Base-by-base conservation (phyloP, 2,113 vertebrate species). In the Apistogramma diplotaenia region DNA sequence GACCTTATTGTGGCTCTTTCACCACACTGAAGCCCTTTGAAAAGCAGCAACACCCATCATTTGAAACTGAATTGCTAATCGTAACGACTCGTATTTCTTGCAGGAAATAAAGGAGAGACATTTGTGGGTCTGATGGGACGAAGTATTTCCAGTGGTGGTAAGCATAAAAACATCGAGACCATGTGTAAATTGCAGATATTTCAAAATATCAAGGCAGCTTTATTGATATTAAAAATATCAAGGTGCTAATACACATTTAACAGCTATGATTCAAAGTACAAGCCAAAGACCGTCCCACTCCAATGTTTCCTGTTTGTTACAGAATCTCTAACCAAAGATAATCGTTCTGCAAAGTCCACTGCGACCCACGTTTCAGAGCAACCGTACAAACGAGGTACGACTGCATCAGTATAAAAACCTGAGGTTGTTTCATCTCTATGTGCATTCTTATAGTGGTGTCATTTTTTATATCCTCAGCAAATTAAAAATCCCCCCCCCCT, bases 111-210 rank as follows among this genome's bases (percentile, higher is more conserved):
- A 85, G 90, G 92, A 51, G 92, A 94, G 33, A 74, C 6, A 40
- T 93, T 92, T 75, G 92, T 94, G 56, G 93, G 93, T 46, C 93
- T 95, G 33, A 95, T 94, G 93, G 93, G 93, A n/a, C 91, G 92
- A 62, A 93, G 94, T 67, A 56, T 90, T 29, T 87, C 92, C 33
- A 89, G 59, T 8, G 88, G 83, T 81, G 95, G 95, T 95, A 53
- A 78, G 76, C 55, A 51, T 51, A 58, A 35, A 74, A 65, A 67
- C 1, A 73, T 2, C 11, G 12, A 74, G 11, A 54, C 54, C 1
- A 15, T 74, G 53, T n/a, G 6, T 43, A 49, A 67, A 67, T 29
- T 31, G 65, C 29, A 51, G 40, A 51, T 9, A 2, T 77, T 57
- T 85, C 6, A 88, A 89, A 85, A 86, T 86, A 87, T 89, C 71